phyloP scores from a whole-genome alignment of 2,888 invertebrate species.

The Drosophila mercatorum region DNA sequence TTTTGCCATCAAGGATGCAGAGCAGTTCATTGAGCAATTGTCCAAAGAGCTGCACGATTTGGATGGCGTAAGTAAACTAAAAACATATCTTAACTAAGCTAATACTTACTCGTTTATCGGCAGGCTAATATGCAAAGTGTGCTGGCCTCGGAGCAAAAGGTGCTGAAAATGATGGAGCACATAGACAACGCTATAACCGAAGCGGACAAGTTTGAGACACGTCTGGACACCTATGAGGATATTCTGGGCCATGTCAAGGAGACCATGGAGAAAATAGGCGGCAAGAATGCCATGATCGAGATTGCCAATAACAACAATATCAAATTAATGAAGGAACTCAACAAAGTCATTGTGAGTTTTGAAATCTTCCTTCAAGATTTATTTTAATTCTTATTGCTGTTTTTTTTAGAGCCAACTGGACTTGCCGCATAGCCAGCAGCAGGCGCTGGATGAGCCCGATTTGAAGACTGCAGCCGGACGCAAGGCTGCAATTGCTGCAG shows the following conservation, averaged over 20 bases:
- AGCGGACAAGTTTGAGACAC: slow-evolving; percentile 89
- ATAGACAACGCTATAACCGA: slow-evolving; percentile 91
- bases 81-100: not conserved
- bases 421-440: slow-evolving; percentile 88
- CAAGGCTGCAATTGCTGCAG: slow-evolving; percentile 88
- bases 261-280: slow-evolving; percentile 95
- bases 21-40: slow-evolving; percentile 90
- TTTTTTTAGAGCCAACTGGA: slow-evolving; percentile 88
- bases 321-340: slow-evolving; percentile 91
- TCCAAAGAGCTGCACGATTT: slow-evolving; percentile 93
- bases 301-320: slow-evolving; percentile 94
- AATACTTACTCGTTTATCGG: not conserved
- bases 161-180: slow-evolving; percentile 91
- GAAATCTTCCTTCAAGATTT: too few relatives aligned
- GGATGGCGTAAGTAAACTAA: slow-evolving; percentile 88
- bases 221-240: slow-evolving; percentile 92
- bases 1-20: slow-evolving; percentile 95
- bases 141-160: slow-evolving; percentile 94
- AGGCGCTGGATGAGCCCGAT: slow-evolving; percentile 90
- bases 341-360: slow-evolving; percentile 89
- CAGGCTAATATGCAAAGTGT: slow-evolving; percentile 95
- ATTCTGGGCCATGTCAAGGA: slow-evolving; percentile 93
- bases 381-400: not conserved
- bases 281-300: slow-evolving; percentile 94
- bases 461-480: slow-evolving; percentile 88